Conservation (phyloP, 2,113 vertebrate species). For the Leptobrachium leishanense region DNA sequence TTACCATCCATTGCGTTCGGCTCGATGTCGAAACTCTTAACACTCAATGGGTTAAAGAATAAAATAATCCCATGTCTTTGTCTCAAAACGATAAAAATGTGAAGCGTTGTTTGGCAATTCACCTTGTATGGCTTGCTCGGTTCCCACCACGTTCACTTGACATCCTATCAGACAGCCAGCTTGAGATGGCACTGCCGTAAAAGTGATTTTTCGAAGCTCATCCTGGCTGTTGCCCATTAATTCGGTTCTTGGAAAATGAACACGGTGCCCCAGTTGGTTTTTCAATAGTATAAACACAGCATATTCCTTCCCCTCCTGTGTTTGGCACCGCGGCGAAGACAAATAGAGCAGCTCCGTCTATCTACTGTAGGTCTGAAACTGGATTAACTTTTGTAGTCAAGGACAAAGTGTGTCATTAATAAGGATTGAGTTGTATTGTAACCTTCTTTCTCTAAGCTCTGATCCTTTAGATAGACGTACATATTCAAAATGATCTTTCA, state of each 20-base stretch:
- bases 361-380: neutral
- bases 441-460: constrained; percentile 7
- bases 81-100: neutral
- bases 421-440: constrained; percentile 16
- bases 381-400: neutral
- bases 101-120: neutral
- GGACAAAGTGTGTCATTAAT: neutral
- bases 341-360: neutral
- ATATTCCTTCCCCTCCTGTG: neutral
- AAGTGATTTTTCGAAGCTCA: neutral
- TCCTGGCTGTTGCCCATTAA: neutral
- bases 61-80: neutral
- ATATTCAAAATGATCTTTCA: no score
- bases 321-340: neutral
- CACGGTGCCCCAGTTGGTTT: constrained; percentile 3
- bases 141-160: neutral
- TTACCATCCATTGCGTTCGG: no score
- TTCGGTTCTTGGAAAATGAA: constrained; percentile 1
- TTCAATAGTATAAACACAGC: neutral
- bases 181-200: neutral
- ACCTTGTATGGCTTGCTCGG: neutral
- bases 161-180: neutral
- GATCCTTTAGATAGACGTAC: neutral
- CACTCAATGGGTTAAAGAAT: no score
- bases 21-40: no score